A percentile compares a stretch with the other conserved stretches of the same genome.
These are phyloP conservation scores for Platerodrilus igneus DNA, from an alignment of 2,888 invertebrate genomes.

Conservation along the genomic window DNA sequence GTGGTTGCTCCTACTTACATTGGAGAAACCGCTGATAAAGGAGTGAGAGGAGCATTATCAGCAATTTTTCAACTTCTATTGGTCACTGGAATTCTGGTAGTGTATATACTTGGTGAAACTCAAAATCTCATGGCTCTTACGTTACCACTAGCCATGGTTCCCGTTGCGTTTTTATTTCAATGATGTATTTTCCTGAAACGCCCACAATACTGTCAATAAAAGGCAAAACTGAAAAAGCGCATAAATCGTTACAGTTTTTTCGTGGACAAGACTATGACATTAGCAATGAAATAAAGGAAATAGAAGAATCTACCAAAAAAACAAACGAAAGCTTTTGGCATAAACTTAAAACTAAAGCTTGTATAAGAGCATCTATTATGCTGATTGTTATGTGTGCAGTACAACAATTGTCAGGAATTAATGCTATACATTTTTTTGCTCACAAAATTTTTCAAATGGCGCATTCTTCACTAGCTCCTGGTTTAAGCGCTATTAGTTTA, in stretches of 20 bases:
- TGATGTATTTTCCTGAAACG: conserved; percentile 67
- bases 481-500: conserved; percentile 66
- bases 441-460: conserved; percentile 65
- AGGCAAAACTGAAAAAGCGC: conserved; percentile 53
- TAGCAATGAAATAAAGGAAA: conserved; percentile 57
- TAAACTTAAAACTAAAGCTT: conserved; percentile 33
- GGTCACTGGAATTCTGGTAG: conserved; percentile 71
- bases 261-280: conserved; percentile 66
- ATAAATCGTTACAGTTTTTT: conserved; percentile 60
- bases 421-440: conserved; percentile 75
- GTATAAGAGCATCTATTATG: conserved; percentile 40
- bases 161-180: conserved; percentile 59
- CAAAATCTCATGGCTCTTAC: conserved; percentile 64
- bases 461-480: conserved; percentile 59
- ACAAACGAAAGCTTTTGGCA: conserved; percentile 19
- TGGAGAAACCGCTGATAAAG: conserved; percentile 75
- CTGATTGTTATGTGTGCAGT: conserved; percentile 53
- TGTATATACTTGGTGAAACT: conserved; percentile 64
- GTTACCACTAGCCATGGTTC: conserved; percentile 58
- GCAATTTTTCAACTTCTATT: conserved; percentile 74
- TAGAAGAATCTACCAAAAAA: conserved; percentile 49
- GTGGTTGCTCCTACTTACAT: conserved; percentile 80
- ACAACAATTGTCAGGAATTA: conserved; percentile 75
- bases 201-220: conserved; percentile 63
- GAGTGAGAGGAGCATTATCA: conserved; percentile 74